phyloP scores from a whole-genome alignment of 1,140 invertebrate species.

The Berghia stephanieae region DNA sequence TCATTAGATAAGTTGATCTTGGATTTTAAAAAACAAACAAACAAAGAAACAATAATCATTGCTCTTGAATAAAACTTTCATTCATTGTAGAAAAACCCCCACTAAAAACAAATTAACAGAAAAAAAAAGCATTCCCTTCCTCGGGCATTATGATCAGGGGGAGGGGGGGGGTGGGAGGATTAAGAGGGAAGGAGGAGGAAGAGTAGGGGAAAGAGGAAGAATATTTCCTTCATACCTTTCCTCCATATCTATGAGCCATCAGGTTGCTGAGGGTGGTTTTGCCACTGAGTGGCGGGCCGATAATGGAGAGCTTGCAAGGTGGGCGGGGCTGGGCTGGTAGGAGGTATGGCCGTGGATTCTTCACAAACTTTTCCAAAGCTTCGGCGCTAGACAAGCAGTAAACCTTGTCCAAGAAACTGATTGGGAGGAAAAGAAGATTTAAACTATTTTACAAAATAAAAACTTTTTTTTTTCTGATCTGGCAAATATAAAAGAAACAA shows the following conservation, averaged over 20 bases:
- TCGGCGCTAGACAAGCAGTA: conserved; percentile 63
- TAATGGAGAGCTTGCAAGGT: conserved; percentile 63
- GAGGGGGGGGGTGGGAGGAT: no score
- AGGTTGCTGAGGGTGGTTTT: conserved; percentile 61
- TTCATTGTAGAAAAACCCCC: no score
- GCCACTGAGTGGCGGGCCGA: conserved; percentile 61
- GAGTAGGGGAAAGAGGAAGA: no score
- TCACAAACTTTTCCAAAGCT: conserved; percentile 64
- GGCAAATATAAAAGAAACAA: not conserved
- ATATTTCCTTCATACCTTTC: conserved; percentile 63
- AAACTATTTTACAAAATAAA: not conserved
- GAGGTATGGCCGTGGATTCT: conserved; percentile 65
- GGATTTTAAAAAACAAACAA: no score
- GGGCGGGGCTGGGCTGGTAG: conserved; percentile 62
- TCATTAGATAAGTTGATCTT: no score
- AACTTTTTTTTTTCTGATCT: not conserved
- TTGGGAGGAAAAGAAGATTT: conserved; percentile 15
- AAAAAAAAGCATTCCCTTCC: no score
- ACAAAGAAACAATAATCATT: no score
- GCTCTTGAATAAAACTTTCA: no score
- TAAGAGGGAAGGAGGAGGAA: no score
- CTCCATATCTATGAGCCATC: conserved; percentile 64
- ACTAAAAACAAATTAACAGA: no score
- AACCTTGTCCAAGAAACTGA: conserved; percentile 66
- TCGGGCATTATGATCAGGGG: no score